These are phyloP conservation scores for Ceyx melanurus DNA, from an alignment of 2,113 vertebrate genomes.

Conservation along the genomic window DNA sequence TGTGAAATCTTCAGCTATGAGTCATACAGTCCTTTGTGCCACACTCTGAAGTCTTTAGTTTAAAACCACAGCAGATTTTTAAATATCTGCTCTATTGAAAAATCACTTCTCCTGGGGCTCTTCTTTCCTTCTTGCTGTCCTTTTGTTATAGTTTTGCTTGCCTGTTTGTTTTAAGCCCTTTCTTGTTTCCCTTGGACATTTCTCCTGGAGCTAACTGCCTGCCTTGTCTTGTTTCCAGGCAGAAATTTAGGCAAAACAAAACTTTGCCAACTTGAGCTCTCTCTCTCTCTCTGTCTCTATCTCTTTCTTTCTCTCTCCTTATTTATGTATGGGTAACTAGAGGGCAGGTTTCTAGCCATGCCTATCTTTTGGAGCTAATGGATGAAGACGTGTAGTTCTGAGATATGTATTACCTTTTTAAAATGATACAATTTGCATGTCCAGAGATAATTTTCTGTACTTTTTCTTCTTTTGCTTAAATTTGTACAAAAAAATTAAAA, in stretches of 20 bases:
- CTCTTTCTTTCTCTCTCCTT: background rate
- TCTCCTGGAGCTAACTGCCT: background rate
- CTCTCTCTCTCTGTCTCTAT: too few species aligned
- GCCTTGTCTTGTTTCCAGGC: conserved; percentile 34
- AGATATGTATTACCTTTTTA: background rate
- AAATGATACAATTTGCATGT: background rate
- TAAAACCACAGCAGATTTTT: conserved; percentile 11
- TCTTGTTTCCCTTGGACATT: background rate
- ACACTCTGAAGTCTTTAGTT: background rate
- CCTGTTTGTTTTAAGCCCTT: conserved; percentile 10
- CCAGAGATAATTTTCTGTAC: background rate
- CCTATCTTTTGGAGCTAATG: background rate
- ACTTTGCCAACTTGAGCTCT: conserved; percentile 2
- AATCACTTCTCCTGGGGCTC: background rate
- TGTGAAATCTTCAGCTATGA: conserved; percentile 34
- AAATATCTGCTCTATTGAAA: conserved; percentile 13
- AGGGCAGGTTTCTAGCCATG: background rate
- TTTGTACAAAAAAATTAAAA: background rate
- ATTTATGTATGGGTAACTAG: conserved; percentile 29
- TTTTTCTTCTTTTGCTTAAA: background rate
- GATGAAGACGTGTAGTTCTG: background rate
- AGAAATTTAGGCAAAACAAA: conserved; percentile 49
- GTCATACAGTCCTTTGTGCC: conserved; percentile 36
- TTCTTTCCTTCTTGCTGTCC: background rate
- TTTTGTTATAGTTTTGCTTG: conserved; percentile 17